phyloP scores from a whole-genome alignment of 92 coral and sea anemone species.

The Porites cylindrica region DNA sequence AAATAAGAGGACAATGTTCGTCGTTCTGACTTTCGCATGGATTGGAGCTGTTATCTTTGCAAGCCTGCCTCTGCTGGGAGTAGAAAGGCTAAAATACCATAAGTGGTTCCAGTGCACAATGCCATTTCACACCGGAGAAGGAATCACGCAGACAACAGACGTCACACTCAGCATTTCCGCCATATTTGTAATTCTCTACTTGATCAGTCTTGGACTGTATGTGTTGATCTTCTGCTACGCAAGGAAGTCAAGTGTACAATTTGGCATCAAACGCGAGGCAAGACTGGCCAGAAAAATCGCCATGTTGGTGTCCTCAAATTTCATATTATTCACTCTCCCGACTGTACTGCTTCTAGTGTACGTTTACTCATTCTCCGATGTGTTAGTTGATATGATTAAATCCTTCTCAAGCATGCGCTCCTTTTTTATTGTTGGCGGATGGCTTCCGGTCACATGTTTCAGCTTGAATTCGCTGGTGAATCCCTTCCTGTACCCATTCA shows the following conservation, averaged over 20 bases:
- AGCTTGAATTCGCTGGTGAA: constrained; percentile 66
- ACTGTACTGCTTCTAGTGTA: constrained; percentile 62
- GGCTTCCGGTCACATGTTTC: constrained; percentile 75
- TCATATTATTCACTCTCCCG: constrained; percentile 66
- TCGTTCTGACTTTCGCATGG: constrained; percentile 44
- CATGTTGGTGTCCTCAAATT: constrained; percentile 64
- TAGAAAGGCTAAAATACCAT: constrained; percentile 59
- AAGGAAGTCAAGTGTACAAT: constrained; percentile 57
- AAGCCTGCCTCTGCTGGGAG: constrained; percentile 60
- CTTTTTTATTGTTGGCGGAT: constrained; percentile 64
- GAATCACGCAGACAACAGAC: constrained; percentile 44
- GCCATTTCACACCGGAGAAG: constrained; percentile 68
- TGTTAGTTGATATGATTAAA: constrained; percentile 36
- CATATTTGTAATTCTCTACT: constrained; percentile 60
- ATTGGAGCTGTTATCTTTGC: constrained; percentile 46
- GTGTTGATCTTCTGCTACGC: constrained; percentile 61
- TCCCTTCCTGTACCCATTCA: constrained; percentile 73
- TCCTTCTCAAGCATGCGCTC: constrained; percentile 62
- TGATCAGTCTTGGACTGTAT: constrained; percentile 64
- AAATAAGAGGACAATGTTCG: constrained; percentile 24
- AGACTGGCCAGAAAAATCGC: constrained; percentile 74
- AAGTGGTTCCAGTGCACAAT: constrained; percentile 81
- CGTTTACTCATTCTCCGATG: constrained; percentile 55
- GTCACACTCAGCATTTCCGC: constrained; percentile 67
- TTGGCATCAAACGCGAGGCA: constrained; percentile 75